Evolutionary conservation across 64 coral and sea anemone species (phyloP).

Genomic region (Montipora foliosa): DNA sequence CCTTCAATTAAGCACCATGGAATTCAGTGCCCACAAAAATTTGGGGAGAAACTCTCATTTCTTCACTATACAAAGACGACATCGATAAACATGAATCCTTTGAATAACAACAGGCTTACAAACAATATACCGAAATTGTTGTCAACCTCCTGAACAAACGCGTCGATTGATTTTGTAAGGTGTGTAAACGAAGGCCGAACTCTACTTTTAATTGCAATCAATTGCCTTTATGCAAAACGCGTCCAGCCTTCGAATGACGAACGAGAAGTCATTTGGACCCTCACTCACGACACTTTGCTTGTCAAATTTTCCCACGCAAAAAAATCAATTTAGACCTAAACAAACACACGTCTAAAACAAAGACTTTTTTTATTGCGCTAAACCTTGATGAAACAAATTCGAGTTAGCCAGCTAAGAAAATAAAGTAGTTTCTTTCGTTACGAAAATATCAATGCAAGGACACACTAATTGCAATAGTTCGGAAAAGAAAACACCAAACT

Average conservation of each 20-base stretch:
- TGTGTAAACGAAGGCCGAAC: conserved; percentile 75
- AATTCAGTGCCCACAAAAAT: conserved; percentile 4
- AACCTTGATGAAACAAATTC: conserved; percentile 34
- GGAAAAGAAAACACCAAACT: background rate
- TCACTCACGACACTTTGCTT: conserved; percentile 53
- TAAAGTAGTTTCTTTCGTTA: background rate
- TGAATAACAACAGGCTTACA: conserved; percentile 68
- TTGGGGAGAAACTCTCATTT: conserved; percentile 1
- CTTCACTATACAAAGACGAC: conserved; percentile 12
- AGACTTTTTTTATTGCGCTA: conserved; percentile 54
- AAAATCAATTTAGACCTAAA: conserved; percentile 81
- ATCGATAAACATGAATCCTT: conserved; percentile 32
- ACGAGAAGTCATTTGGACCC: conserved; percentile 69
- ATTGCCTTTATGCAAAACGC: conserved; percentile 95
- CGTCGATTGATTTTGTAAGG: conserved; percentile 92
- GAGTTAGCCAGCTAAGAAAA: conserved; percentile 46
- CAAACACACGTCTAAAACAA: conserved; percentile 84
- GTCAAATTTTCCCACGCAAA: conserved; percentile 69
- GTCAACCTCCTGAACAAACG: conserved; percentile 92
- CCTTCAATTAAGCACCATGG: background rate
- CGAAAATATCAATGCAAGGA: background rate
- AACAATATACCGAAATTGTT: conserved; percentile 77
- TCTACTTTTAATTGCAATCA: conserved; percentile 79
- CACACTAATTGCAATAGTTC: background rate
- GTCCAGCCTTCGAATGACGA: conserved; percentile 70